Evolutionary conservation across 2,888 invertebrate genomes (phyloP), one percentile per base, ranked within the genome.

Genomic region (Andrena camellia): DNA sequence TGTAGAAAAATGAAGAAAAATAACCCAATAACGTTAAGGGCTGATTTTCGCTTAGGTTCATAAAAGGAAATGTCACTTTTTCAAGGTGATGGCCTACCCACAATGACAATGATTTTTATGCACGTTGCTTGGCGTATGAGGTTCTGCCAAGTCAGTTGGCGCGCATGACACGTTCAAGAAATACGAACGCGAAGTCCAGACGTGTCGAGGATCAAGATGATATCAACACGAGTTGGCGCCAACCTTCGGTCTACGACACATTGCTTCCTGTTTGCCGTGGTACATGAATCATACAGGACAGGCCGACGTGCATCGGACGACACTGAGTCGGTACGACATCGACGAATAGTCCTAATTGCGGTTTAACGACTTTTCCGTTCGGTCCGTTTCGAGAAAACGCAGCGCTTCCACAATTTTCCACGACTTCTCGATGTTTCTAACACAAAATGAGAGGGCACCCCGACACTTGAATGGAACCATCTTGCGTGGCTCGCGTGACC

Each of bases 221-320:
- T 88, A 88, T 90, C 87, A 75, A 82, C 73, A 54, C 54, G 80
- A 85, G 80, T 84, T 83, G 86, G 89, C 86, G 82, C 83, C 89
- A 86, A 82, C 75, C 80, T 85, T 87, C 75, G 70, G 63, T 84
- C 73, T 80, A 81, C 82, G 85, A 86, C 80, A 81, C 79, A 85
- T 88, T 84, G 74, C 83, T 89, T 85, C 86, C 85, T 87, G 81
- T 82, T 88, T 78, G 81, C 77, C 69, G 78, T 73, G 63, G 29
- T 79, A 76, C 60, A 74, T 83, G 87, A 85, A 85, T 86, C 71
- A 85, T 69, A 77, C 29, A 48, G 48, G 67, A 66, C 52, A 85
- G 67, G 68, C 67, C 64, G 76, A 67, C 81, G 66, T 57, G 23
- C 76, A 86, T 86, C 77, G 29, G 68, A 23, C 74, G 74, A 73